These are phyloP conservation scores for Fratercula arctica DNA, from an alignment of 2,797 vertebrate species.

Conservation along the genomic window DNA sequence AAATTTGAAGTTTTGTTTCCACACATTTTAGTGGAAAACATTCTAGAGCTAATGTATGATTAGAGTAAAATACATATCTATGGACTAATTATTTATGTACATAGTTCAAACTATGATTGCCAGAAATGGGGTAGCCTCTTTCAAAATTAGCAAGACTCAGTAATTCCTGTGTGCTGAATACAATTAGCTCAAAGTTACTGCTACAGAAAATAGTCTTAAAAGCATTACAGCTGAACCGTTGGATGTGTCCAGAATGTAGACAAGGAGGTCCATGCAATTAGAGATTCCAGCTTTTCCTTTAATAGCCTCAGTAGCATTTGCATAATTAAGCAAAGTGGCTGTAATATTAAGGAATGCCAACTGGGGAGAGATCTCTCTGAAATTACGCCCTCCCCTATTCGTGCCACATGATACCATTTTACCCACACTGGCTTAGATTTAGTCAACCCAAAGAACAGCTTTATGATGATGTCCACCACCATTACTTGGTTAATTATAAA, in stretches of 20 bases:
- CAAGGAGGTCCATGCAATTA: neutral
- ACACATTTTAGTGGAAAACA: neutral
- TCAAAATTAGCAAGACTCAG: neutral
- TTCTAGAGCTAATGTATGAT: neutral
- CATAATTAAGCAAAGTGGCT: conserved; percentile 10
- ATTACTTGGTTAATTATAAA: neutral
- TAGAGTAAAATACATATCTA: neutral
- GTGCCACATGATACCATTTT: neutral
- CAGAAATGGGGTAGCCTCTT: neutral
- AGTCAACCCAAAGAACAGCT: neutral
- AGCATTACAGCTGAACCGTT: neutral
- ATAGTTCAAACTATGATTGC: neutral
- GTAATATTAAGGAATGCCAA: conserved; percentile 4
- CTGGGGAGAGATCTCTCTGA: neutral
- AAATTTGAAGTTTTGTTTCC: neutral
- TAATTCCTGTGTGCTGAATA: neutral
- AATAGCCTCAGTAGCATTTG: neutral
- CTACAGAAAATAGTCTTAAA: neutral
- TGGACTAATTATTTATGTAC: neutral
- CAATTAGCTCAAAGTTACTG: neutral
- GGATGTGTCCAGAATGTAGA: neutral
- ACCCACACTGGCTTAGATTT: neutral
- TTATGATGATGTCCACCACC: neutral
- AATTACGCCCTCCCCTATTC: neutral
- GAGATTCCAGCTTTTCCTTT: neutral